phyloP scores from a whole-genome alignment of 1,140 invertebrate genomes.

The Platyscapa corneri region DNA sequence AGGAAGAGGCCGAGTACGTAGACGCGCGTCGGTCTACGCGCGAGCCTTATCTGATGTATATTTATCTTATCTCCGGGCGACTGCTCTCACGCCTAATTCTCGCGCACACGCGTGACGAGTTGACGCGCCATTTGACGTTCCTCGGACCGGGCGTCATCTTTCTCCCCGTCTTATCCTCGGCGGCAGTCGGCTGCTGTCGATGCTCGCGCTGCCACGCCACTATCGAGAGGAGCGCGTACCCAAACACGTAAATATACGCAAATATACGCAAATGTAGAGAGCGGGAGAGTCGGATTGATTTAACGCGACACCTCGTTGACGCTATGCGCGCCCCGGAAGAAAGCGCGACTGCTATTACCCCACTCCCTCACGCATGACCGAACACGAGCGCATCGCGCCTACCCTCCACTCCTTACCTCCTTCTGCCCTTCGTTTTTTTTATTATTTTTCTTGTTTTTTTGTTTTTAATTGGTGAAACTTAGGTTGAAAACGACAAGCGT shows the following conservation, averaged over 20 bases:
- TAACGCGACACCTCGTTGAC: not conserved
- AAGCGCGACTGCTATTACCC: not conserved
- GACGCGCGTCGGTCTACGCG: not conserved
- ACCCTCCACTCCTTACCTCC: not conserved
- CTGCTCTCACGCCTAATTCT: not conserved
- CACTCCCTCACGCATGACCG: not conserved
- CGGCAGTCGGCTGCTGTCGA: not conserved
- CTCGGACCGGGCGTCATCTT: not conserved
- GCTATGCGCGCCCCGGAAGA: not conserved
- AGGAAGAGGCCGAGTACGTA: not conserved
- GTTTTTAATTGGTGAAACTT: slow-evolving; percentile 59
- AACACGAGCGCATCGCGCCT: not conserved
- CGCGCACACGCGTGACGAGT: not conserved
- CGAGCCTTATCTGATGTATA: slow-evolving; percentile 39
- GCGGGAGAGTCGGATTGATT: not conserved
- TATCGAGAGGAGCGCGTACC: not conserved
- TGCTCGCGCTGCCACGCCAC: not conserved
- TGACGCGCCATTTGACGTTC: slow-evolving; percentile 12
- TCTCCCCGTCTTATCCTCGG: not conserved
- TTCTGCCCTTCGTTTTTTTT: not conserved
- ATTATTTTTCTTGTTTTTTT: slow-evolving; percentile 57
- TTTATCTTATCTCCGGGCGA: slow-evolving; percentile 46
- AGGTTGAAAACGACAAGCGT: slow-evolving; percentile 56
- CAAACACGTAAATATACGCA: too few species aligned
- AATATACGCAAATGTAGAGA: too few species aligned